Base-by-base conservation (phyloP, 2,113 vertebrate species). In the Pogona vitticeps region DNA sequence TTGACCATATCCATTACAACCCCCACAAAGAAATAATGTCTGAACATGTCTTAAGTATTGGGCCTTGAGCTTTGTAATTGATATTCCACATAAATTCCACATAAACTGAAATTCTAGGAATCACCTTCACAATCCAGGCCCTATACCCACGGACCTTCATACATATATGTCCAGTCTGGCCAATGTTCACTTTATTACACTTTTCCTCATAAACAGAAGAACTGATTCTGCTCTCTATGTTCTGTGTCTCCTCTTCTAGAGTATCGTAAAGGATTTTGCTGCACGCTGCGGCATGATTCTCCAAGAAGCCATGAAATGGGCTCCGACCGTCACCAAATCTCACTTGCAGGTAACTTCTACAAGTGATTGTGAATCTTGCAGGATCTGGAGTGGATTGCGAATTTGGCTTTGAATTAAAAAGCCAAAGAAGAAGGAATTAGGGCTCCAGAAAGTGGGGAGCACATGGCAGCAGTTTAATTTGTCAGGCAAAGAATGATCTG, bases 291-390 rank as follows among this genome's bases (percentile, higher is more conserved):
- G 98, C 59, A 99, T 99, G 97, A 98, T 99, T 91, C 96, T 99
- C 2, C 98, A 99, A 89, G 98, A 99, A 92, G 98, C 98, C 10
- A 99, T 99, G 98, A 99, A 99, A 82, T 99, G 98, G 98, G 98
- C 98, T 1, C 98, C 98, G 17, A 98, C 98, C 0, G 98, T 98
- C 88, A 99, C 98, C 72, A 99, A 99, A 91, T 99, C 98, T 81
- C 98, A 99, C 90, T 94, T 99, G 12, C 98, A 99, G 98, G 98
- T 98, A 94, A 83, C 3, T 28, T 68, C 13, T 10, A 18, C 85
- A 3, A 31, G 86, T 68, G 61, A 86, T 15, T 76, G 83, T 18
- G 31, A 40, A 77, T 17, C 26, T 42, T 15, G 33, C 59, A 59
- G 58, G 71, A 18, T 87, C n/a, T 14, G 0, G 0, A 17, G 2